phyloP scores from a whole-genome alignment of 2,797 vertebrate species.

The Meda fulgida region DNA sequence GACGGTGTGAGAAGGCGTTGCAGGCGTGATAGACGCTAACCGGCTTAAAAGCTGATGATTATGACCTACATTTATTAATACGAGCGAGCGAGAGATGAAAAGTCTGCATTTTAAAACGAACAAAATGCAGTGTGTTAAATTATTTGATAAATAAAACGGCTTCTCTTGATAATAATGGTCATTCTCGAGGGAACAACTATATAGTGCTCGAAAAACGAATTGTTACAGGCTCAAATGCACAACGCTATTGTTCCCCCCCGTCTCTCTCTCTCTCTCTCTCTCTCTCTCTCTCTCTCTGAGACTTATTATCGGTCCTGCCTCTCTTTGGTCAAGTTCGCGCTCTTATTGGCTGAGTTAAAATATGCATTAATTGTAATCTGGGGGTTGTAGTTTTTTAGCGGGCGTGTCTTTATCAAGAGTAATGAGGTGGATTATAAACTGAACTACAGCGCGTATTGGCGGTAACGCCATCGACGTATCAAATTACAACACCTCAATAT shows the following conservation, averaged over 20 bases:
- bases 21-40: conserved; percentile 58
- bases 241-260: conserved; percentile 62
- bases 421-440: conserved; percentile 49
- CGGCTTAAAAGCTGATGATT: conserved; percentile 63
- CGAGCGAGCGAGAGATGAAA: too few relatives aligned
- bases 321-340: conserved; percentile 55
- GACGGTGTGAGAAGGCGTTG: conserved; percentile 61
- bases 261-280: conserved; percentile 47
- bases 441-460: conserved; percentile 62
- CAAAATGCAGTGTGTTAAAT: neutral
- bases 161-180: neutral
- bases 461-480: conserved; percentile 60
- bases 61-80: conserved; percentile 58
- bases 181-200: neutral
- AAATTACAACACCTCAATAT: conserved; percentile 65
- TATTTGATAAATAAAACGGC: neutral
- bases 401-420: conserved; percentile 58
- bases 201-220: neutral
- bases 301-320: conserved; percentile 62
- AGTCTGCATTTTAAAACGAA: conserved; percentile 3
- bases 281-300: conserved; percentile 38
- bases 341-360: conserved; percentile 62
- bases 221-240: conserved; percentile 18
- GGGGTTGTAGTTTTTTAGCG: conserved; percentile 70
- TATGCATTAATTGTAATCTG: conserved; percentile 51